Percentiles rank a stretch among this genome's conserved stretches.
Conservation (phyloP, 2,888 invertebrate species). For the Carpatolechia fugitivella region DNA sequence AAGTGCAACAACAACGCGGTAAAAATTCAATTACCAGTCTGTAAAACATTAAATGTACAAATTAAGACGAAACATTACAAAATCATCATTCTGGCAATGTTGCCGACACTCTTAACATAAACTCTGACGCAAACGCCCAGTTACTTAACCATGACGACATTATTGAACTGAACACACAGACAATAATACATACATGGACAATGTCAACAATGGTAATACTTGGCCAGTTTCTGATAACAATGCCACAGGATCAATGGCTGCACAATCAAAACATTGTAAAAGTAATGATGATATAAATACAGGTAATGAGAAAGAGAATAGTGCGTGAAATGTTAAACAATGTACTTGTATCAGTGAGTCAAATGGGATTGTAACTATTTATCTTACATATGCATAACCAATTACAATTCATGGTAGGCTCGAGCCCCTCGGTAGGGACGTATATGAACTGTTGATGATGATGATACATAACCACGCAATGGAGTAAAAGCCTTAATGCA, state of each 20-base stretch:
- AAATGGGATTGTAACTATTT: not conserved
- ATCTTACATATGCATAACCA: too few relatives aligned
- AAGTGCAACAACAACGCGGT: too few relatives aligned
- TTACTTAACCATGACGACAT: slow-evolving; percentile 18
- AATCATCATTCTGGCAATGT: not conserved
- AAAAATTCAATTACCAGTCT: not conserved
- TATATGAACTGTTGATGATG: too few relatives aligned
- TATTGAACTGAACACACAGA: not conserved
- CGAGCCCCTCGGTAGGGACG: too few relatives aligned
- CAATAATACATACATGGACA: slow-evolving; percentile 5
- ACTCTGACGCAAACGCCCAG: slow-evolving; percentile 11
- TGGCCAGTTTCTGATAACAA: slow-evolving; percentile 5
- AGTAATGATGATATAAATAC: not conserved
- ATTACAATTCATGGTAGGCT: too few relatives aligned
- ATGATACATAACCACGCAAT: too few relatives aligned
- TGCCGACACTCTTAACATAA: not conserved
- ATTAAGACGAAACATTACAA: not conserved
- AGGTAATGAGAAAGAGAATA: not conserved
- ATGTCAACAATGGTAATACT: slow-evolving; percentile 15
- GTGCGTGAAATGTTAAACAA: not conserved
- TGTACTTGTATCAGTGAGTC: not conserved
- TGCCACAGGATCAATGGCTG: not conserved
- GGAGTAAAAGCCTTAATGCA: too few relatives aligned
- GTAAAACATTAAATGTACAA: not conserved
- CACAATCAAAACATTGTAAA: not conserved